Conservation (phyloP, 2,113 vertebrate species). For the Suncus etruscus region DNA sequence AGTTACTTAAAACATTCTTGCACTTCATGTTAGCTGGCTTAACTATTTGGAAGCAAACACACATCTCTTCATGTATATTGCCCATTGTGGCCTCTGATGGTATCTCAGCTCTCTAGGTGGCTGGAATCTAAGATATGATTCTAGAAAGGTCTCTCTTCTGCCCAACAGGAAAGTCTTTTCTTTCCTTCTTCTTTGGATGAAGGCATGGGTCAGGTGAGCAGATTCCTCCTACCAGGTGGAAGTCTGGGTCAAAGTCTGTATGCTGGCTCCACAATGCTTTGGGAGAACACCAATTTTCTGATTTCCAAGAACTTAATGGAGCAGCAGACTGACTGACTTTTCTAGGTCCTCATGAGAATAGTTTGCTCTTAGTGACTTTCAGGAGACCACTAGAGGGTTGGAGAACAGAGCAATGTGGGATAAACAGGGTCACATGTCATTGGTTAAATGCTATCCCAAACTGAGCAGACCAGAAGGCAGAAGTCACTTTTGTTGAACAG, state of each 20-base stretch:
- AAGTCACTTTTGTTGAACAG: neutral
- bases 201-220: neutral
- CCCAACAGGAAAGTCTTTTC: neutral
- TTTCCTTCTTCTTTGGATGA: neutral
- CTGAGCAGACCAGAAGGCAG: neutral
- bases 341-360: neutral
- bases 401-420: neutral
- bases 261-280: neutral
- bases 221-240: neutral
- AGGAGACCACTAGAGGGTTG: neutral
- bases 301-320: neutral
- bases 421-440: neutral
- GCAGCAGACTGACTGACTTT: neutral
- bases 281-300: neutral
- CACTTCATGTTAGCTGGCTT: fast-evolving
- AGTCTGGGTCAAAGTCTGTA: neutral
- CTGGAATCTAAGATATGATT: neutral
- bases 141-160: constrained; percentile 1
- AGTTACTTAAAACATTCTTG: constrained; percentile 28
- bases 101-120: neutral
- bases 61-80: neutral
- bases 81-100: neutral
- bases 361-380: neutral
- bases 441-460: neutral
- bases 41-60: neutral